Percentiles rank a stretch among this genome's conserved stretches.
Conservation (phyloP, 2,113 vertebrate genomes). For the Nymphicus hollandicus region DNA sequence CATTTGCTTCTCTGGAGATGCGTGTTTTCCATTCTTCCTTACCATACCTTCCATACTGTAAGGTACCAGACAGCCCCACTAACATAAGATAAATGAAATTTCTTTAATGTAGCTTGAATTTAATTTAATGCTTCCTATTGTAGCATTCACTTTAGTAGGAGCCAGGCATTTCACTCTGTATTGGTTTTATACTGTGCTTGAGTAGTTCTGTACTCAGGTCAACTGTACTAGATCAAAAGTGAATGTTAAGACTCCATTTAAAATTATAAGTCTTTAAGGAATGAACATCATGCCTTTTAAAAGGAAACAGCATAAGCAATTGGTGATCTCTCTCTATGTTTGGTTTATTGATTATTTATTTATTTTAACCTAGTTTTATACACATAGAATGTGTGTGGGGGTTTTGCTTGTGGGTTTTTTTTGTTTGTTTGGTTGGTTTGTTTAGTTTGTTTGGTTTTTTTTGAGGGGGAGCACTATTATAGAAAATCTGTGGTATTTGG, state of each 20-base stretch:
- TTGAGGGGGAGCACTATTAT: slow-evolving; percentile 54
- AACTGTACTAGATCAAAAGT: neutral
- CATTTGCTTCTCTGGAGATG: neutral
- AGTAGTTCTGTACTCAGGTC: neutral
- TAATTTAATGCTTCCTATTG: neutral
- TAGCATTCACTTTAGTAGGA: neutral
- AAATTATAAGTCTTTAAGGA: neutral
- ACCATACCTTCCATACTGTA: neutral
- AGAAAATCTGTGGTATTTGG: slow-evolving; percentile 71
- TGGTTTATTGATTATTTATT: neutral
- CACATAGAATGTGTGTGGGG: slow-evolving; percentile 75
- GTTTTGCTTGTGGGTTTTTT: too few relatives aligned
- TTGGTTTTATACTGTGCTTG: neutral
- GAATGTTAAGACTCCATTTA: neutral
- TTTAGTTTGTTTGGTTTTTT: neutral
- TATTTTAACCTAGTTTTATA: slow-evolving; percentile 57
- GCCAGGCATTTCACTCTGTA: neutral
- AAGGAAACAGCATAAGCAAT: slow-evolving; percentile 63
- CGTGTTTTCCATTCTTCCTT: neutral
- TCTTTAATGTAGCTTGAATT: neutral
- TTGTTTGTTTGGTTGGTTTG: neutral
- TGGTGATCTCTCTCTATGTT: slow-evolving; percentile 31
- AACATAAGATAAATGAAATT: neutral
- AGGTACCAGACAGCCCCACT: neutral
- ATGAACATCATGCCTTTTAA: slow-evolving; percentile 1